Percentiles rank a stretch among this genome's conserved stretches.
phyloP scores from a whole-genome alignment of 2,113 vertebrate species.

The Cynoglossus semilaevis region DNA sequence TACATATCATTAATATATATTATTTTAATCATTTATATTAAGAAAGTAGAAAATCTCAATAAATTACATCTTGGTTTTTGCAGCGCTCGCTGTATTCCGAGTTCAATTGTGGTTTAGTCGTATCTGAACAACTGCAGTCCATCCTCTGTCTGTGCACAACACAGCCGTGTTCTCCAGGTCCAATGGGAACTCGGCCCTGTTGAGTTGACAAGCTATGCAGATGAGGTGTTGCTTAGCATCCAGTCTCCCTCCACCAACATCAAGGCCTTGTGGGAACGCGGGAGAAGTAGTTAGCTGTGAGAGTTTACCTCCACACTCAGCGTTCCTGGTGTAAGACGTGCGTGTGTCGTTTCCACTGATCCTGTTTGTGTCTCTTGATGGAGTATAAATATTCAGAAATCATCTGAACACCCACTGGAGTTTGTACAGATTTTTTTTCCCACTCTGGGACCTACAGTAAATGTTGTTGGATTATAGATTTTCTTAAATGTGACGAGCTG shows the following conservation, averaged over 20 bases:
- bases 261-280: slow-evolving; percentile 51
- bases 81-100: no score
- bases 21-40: no score
- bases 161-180: slow-evolving; percentile 28
- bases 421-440: neutral
- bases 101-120: neutral
- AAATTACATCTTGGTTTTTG: no score
- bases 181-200: slow-evolving; percentile 57
- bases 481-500: no score
- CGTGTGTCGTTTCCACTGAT: slow-evolving; percentile 42
- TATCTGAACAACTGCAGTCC: slow-evolving; percentile 1
- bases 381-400: slow-evolving; percentile 38
- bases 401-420: slow-evolving; percentile 35
- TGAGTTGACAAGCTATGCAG: slow-evolving; percentile 61
- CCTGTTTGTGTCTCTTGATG: slow-evolving; percentile 42
- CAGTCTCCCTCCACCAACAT: slow-evolving; percentile 35
- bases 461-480: no score
- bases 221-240: slow-evolving; percentile 73
- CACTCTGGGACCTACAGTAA: slow-evolving; percentile 10
- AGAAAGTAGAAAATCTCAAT: no score
- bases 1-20: no score
- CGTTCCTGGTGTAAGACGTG: slow-evolving; percentile 20
- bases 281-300: slow-evolving; percentile 30
- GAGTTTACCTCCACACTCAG: slow-evolving; percentile 37
- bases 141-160: slow-evolving; percentile 16